Evolutionary conservation across 2,113 vertebrate genomes (phyloP).

Genomic region (Eira barbara): DNA sequence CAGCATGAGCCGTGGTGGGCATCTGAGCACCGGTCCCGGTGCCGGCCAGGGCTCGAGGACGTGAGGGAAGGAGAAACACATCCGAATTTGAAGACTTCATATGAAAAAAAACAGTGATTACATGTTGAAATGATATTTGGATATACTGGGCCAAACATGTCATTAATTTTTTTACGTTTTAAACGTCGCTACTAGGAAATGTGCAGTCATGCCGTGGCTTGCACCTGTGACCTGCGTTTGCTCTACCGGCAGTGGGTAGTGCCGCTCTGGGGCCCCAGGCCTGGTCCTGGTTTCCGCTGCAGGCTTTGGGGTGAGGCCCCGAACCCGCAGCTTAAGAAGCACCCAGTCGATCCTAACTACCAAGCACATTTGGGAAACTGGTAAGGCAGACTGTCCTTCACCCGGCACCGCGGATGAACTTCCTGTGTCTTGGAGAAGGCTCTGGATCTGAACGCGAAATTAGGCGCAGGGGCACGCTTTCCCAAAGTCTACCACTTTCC

Average conservation of each 20-base stretch:
- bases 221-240: not conserved
- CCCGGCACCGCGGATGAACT: not conserved
- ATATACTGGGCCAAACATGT: not conserved
- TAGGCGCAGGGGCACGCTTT: rapidly evolving
- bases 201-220: not conserved
- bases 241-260: not conserved
- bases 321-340: not conserved
- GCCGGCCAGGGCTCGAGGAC: not conserved
- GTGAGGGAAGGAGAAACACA: not conserved
- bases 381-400: not conserved
- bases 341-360: not conserved
- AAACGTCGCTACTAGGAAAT: not conserved
- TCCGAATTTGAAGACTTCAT: not conserved
- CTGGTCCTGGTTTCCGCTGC: not conserved
- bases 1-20: not conserved
- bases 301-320: not conserved
- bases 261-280: not conserved
- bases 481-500: no score
- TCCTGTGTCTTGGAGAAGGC: not conserved
- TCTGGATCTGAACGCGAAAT: not conserved
- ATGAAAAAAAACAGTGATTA: not conserved
- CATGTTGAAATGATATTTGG: not conserved
- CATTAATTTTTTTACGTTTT: not conserved
- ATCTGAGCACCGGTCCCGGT: not conserved
- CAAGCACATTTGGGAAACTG: not conserved